Evolutionary conservation across 2,797 vertebrate genomes (phyloP).

Genomic region (Phylloscopus collybita): DNA sequence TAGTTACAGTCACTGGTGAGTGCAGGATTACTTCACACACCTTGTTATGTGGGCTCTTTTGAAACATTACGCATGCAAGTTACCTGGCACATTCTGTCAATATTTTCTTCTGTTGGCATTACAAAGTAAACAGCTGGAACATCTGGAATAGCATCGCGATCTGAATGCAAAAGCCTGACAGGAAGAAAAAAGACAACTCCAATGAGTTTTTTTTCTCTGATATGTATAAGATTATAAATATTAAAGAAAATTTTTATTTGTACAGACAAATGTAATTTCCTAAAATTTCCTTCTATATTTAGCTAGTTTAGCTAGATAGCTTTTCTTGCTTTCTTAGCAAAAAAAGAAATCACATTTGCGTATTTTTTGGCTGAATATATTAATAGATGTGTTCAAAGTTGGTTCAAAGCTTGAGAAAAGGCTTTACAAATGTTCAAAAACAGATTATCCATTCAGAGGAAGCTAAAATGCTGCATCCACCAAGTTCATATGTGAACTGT

Average conservation of each 20-base stretch:
- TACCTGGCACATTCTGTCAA: constrained; percentile 97
- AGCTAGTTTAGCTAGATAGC: background rate
- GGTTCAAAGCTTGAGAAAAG: background rate
- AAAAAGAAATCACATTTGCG: background rate
- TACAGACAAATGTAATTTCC: background rate
- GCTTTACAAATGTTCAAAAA: background rate
- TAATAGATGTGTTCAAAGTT: background rate
- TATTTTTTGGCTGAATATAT: background rate
- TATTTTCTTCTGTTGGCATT: constrained; percentile 98
- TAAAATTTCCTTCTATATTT: background rate
- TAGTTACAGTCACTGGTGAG: background rate
- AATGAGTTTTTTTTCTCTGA: background rate
- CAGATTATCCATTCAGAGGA: background rate
- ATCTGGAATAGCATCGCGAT: constrained; percentile 95
- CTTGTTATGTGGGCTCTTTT: background rate
- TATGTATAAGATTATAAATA: background rate
- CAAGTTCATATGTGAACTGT: background rate
- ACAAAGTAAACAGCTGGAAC: constrained; percentile 96
- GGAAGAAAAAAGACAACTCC: background rate
- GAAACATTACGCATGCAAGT: background rate
- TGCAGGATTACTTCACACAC: background rate
- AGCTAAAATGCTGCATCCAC: background rate
- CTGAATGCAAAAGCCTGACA: constrained; percentile 90
- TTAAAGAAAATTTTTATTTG: background rate
- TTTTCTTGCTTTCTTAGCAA: background rate